phyloP scores from a whole-genome alignment of 2,888 invertebrate species.

The Agrilus mali region DNA sequence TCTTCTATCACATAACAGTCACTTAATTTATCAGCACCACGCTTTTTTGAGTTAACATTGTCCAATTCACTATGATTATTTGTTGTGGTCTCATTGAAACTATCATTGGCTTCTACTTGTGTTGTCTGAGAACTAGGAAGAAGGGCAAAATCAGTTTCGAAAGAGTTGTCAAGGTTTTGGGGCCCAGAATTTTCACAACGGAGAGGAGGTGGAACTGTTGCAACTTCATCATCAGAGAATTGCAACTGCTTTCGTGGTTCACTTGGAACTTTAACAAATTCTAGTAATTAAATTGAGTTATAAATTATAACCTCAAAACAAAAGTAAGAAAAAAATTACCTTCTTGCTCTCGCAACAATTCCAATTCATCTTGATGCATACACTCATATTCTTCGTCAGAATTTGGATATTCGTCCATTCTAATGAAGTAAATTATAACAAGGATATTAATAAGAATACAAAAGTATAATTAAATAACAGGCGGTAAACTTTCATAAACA shows the following conservation, averaged over 20 bases:
- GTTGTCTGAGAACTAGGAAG: conserved; percentile 5
- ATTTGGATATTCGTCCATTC: conserved; percentile 43
- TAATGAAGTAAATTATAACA: neutral
- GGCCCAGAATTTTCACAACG: neutral
- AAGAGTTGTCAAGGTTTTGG: conserved; percentile 8
- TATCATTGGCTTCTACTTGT: neutral
- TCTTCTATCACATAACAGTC: conserved; percentile 29
- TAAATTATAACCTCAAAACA: neutral
- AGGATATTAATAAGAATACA: too few relatives aligned
- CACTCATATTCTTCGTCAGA: conserved; percentile 48
- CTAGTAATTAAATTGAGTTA: neutral
- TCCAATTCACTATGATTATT: too few relatives aligned
- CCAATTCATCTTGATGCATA: conserved; percentile 58
- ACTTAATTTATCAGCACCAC: conserved; percentile 44
- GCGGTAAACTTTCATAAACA: too few relatives aligned
- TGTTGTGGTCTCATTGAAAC: neutral
- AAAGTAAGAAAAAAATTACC: conserved; percentile 22
- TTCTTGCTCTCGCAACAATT: conserved; percentile 44
- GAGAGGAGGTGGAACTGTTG: neutral
- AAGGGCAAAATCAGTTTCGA: conserved; percentile 10
- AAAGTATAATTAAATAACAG: too few relatives aligned
- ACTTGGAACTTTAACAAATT: conserved; percentile 19
- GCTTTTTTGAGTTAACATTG: too few relatives aligned
- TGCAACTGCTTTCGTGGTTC: neutral
- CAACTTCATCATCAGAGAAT: neutral